phyloP scores from a whole-genome alignment of 2,113 vertebrate species.

The Peromyscus polionotus region DNA sequence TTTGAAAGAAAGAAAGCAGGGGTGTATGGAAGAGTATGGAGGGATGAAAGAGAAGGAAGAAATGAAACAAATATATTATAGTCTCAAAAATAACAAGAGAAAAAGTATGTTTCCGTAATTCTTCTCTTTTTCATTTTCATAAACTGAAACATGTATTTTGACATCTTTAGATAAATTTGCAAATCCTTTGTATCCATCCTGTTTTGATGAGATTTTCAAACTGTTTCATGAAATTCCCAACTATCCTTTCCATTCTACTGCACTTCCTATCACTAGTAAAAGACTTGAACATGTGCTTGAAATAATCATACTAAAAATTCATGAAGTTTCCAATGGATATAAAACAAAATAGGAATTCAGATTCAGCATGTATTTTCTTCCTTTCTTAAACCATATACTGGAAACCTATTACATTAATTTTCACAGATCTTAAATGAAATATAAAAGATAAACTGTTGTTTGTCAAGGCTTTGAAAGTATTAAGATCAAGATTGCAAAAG shows the following conservation, averaged over 20 bases:
- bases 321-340: slow-evolving; percentile 39
- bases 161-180: not conserved
- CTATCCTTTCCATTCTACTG: not conserved
- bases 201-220: no score
- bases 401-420: slow-evolving; percentile 26
- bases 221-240: slow-evolving; percentile 39
- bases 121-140: not conserved
- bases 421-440: not conserved
- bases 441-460: slow-evolving; percentile 41
- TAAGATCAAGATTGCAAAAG: slow-evolving; percentile 15
- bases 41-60: not conserved
- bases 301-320: slow-evolving; percentile 59
- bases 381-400: slow-evolving; percentile 22
- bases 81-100: not conserved
- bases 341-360: slow-evolving; percentile 37
- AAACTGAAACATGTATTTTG: slow-evolving; percentile 20
- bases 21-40: not conserved
- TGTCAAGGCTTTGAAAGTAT: slow-evolving; percentile 33
- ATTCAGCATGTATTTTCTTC: not conserved
- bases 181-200: not conserved
- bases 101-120: not conserved
- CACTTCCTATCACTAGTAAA: not conserved
- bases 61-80: not conserved
- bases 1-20: not conserved
- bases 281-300: slow-evolving; percentile 20